Evolutionary conservation across 2,113 vertebrate species (phyloP).

Genomic region (Raja brachyura): DNA sequence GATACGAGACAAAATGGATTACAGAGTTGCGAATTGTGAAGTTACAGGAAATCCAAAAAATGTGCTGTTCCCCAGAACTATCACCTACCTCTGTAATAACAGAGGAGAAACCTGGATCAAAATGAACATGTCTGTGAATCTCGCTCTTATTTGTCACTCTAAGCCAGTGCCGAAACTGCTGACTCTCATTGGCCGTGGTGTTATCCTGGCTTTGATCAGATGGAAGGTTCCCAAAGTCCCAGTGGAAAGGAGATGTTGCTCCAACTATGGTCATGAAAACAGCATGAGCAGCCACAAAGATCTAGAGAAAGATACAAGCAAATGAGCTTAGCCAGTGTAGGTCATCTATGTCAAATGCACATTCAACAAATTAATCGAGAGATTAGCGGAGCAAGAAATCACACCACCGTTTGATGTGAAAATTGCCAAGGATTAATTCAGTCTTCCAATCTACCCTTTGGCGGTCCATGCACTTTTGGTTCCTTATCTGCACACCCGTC

Average conservation of each 20-base stretch:
- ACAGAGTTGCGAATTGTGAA: too few species aligned
- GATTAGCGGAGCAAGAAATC: not conserved
- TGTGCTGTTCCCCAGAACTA: not conserved
- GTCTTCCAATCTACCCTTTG: too few species aligned
- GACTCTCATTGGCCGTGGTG: constrained; percentile 43
- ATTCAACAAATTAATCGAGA: not conserved
- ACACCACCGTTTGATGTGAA: too few species aligned
- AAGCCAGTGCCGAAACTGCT: constrained; percentile 59
- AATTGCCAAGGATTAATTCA: too few species aligned
- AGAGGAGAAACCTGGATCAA: constrained; percentile 61
- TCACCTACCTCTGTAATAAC: constrained; percentile 64
- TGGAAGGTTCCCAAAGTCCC: constrained; percentile 56
- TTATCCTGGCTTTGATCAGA: constrained; percentile 55
- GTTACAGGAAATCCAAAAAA: not conserved
- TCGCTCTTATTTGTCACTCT: constrained; percentile 57
- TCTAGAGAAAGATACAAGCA: constrained; percentile 48
- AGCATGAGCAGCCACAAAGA: constrained; percentile 65
- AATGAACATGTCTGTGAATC: constrained; percentile 53
- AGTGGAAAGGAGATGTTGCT: constrained; percentile 58
- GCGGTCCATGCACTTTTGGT: too few species aligned
- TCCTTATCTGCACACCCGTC: too few species aligned
- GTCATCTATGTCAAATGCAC: not conserved
- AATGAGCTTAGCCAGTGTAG: not conserved
- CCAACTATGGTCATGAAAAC: constrained; percentile 62
- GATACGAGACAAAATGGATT: too few species aligned